Base-by-base conservation (phyloP, 2,797 vertebrate species). In the Tamandua tetradactyla region DNA sequence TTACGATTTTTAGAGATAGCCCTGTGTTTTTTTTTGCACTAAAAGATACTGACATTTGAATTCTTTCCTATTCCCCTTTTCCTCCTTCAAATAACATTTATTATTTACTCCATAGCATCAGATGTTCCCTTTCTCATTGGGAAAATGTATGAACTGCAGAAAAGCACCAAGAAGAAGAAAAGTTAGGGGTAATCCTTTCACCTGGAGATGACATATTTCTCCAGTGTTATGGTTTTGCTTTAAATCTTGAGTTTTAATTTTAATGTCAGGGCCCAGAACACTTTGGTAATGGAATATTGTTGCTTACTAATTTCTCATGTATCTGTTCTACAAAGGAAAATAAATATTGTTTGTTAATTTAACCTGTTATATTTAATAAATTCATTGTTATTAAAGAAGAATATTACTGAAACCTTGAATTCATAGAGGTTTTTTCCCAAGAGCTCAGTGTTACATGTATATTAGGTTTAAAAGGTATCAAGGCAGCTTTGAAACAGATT, bases 171-270 rank as follows among this genome's bases (percentile, higher is more conserved):
- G 11, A 57, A 52, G 30, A 78, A 66, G 18, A 44, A 61, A 94
- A 80, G 64, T 27, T 61, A 15, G 27, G 74, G 35, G 47, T 55
- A 78, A 37, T 62, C 32, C 3, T 84, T 35, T 30, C 4, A 15
- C 12, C 44, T 61, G 80, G 55, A 86, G 35, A 37, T 37, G 62
- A 78, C 61, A 90, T 30, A 66, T 55, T 40, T 74, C 64, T 80
- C 40, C 30, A 64, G 3, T 64, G 4, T 90, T 90, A 47, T n/a
- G 47, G 18, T 64, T 90, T 80, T 55, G 2, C 62, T 90, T 86
- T 85, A 66, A 94, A 57, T 86, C 14, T 66, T 90, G 42, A 72
- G 35, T 55, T 72, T 80, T 72, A 94, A 52, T 85, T 11, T 17
- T 37, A 59, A 32, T 79, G 18, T 27, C 32, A 52, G 62, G 44